Evolutionary conservation across 2,113 vertebrate genomes (phyloP), one percentile per base, ranked within the genome.

Genomic region (Garra rufa): DNA sequence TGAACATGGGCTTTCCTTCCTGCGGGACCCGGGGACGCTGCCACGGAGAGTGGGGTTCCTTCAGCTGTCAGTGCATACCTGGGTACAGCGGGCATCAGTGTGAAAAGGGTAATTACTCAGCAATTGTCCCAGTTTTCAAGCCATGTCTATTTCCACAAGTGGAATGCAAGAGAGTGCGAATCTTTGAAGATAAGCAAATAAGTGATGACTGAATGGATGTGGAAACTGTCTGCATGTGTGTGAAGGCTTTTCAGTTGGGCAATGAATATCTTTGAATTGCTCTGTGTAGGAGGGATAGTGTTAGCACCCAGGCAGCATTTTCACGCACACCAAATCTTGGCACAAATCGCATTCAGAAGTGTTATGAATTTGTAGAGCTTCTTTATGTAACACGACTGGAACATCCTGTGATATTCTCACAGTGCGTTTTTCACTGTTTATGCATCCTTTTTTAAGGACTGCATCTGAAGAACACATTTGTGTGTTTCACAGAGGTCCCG

Each of bases 71-170:
- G 76, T 97, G 97, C 71, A 84, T 94, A 77, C 93, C 95, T 0
- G 96, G 95, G n/a, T 95, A 95, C 91, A 91, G 92, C 0, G 96
- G 96, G 19, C 92, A 95, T 76, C 94, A 93, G 15, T 97, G 96
- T 87, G 96, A 97, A 24, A 93, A 95, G 91, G 97, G 97, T 97
- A 92, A 88, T 81, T 81, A 41, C 46, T 81, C 26, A 65, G 59
- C 21, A 69, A 26, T 63, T 34, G n/a, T 76, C 48, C 26, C 46
- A 28, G 44, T 55, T 57, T 77, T 57, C 52, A 77, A 59, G 52
- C 19, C 21, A 41, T 57, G 30, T 55, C 34, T 67, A 17, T 50
- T 65, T 65, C 9, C 15, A 75, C 11, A 76, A 48, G 77, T 84
- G 63, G 59, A 30, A 26, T 28, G 78, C 50, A 59, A 48, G 41